Conservation (phyloP, 2,797 vertebrate species). For the Leucoraja ocellata region DNA sequence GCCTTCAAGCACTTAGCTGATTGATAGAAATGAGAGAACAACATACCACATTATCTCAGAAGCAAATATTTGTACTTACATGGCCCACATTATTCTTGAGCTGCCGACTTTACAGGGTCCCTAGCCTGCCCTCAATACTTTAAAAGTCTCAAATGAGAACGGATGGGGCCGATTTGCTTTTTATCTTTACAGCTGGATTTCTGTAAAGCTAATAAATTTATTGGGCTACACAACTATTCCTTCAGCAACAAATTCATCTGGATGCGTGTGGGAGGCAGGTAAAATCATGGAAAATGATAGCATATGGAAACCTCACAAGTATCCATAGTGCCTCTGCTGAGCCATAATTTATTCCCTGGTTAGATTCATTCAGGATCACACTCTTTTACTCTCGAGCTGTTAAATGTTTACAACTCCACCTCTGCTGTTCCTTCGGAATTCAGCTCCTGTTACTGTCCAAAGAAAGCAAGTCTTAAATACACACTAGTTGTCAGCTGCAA, state of each 20-base stretch:
- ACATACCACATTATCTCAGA: too few species aligned
- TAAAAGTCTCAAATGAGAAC: neutral
- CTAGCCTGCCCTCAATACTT: neutral
- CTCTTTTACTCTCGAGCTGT: neutral
- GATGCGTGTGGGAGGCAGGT: neutral
- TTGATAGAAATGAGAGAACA: too few species aligned
- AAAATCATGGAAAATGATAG: neutral
- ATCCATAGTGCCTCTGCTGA: neutral
- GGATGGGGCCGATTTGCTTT: neutral
- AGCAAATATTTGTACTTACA: neutral
- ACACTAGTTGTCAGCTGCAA: neutral
- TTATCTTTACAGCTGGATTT: neutral
- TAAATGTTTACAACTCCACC: neutral
- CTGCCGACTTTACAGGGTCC: neutral
- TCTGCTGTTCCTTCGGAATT: neutral
- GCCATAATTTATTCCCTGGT: neutral
- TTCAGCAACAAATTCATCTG: neutral
- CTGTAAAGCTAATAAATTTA: neutral
- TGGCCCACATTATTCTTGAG: neutral
- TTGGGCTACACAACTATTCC: neutral
- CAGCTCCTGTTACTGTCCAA: neutral
- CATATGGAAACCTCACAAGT: neutral
- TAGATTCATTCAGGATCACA: too few species aligned
- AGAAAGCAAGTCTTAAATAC: slow-evolving; percentile 6
- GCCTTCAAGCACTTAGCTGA: too few species aligned